Evolutionary conservation across 1,140 invertebrate species (phyloP).

Genomic region (Drosophila nebulosa): DNA sequence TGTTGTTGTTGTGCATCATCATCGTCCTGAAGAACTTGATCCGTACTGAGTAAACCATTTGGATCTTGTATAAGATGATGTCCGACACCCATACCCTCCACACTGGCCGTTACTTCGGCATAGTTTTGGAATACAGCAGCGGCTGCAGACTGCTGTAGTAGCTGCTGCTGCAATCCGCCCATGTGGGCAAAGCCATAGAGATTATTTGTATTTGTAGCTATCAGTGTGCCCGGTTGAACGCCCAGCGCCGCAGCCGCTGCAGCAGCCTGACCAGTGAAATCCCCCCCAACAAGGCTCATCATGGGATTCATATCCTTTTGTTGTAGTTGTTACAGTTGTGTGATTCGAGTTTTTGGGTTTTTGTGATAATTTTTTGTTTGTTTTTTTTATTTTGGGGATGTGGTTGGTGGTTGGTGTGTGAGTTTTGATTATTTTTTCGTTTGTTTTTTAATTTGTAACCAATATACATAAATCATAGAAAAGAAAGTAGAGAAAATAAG

Average conservation of each 20-base stretch:
- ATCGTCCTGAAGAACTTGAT: conserved; percentile 48
- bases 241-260: conserved; percentile 66
- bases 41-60: conserved; percentile 17
- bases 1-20: conserved; percentile 43
- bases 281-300: conserved; percentile 80
- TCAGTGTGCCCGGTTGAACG: conserved; percentile 66
- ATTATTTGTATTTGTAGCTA: conserved; percentile 71
- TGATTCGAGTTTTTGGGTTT: neutral
- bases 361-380: neutral
- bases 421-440: conserved; percentile 39
- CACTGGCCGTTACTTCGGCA: conserved; percentile 63
- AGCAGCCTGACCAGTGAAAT: conserved; percentile 73
- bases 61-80: conserved; percentile 31
- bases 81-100: conserved; percentile 43
- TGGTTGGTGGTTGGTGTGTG: conserved; percentile 32
- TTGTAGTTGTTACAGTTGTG: neutral
- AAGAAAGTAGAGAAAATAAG: conserved; percentile 80
- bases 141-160: conserved; percentile 69
- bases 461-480: conserved; percentile 79
- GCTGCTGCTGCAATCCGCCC: conserved; percentile 71
- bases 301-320: conserved; percentile 80
- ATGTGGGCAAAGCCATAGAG: conserved; percentile 75
- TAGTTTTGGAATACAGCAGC: conserved; percentile 71
- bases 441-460: conserved; percentile 56
- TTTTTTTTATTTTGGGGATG: neutral